Base-by-base conservation (phyloP, 1,140 invertebrate genomes). In the Triops cancriformis region DNA sequence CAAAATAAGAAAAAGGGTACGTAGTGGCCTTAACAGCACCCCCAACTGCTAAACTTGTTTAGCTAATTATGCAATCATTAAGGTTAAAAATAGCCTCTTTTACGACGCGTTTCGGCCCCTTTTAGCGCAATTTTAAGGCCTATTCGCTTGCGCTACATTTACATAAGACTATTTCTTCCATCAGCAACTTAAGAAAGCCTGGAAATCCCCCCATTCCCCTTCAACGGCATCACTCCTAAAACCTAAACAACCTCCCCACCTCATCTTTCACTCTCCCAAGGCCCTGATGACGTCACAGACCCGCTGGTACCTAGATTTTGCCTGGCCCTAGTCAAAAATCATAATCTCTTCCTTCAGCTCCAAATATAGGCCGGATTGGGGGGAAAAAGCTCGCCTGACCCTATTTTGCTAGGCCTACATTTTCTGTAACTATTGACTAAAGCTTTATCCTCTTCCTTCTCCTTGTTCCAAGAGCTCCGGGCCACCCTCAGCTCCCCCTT, bases 21-120 rank as follows among this genome's bases (percentile, higher is more conserved):
- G n/a, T n/a, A n/a, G n/a, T n/a, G n/a, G n/a, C n/a, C n/a, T n/a
- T n/a, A 37, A 37, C 31, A 37, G 31, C 31, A 37, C 31, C 31
- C 43, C 14, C 5, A 23, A 18, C 51, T 23, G 51, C n/a, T 23
- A n/a, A 64, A 64, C 23, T 64, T 23, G 51, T 23, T 23, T 6
- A 64, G 51, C 14, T 64, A 64, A 64, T 64, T 64, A 64, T 64
- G 51, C 51, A 64, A 64, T n/a, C 51, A 23, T 23, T 64, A 64
- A 64, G 11, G 51, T 64, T 64, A 64, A 23, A 64, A 64, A 23
- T 64, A 64, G 51, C 3, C 14, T 37, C 31, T 2, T 37, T 37
- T 37, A 37, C 31, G 31, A 7, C 31, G 2, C 31, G 31, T 37
- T 37, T 37, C 31, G 31, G 31, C 31, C 31, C 31, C 31, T 7